phyloP scores from a whole-genome alignment of 2,113 vertebrate genomes.

The Rhinopomastus cyanomelas region DNA sequence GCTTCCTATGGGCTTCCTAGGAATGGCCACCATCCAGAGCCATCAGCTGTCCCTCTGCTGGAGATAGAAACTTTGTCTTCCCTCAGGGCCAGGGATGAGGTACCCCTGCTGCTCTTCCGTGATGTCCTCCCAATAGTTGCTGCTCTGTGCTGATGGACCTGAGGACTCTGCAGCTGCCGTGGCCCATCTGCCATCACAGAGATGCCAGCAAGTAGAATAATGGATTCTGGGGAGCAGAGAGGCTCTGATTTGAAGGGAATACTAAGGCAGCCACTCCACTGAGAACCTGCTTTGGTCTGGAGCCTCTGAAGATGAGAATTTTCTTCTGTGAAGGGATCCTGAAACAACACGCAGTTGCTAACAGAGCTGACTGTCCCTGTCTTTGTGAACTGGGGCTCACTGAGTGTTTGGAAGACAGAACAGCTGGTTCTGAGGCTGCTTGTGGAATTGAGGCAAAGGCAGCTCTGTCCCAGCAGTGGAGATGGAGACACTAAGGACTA shows the following conservation, averaged over 20 bases:
- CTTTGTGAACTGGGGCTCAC: not conserved
- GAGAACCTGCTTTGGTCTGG: not conserved
- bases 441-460: not conserved
- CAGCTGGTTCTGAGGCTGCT: not conserved
- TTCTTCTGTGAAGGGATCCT: not conserved
- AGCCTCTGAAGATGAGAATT: not conserved
- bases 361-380: not conserved
- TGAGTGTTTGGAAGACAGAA: not conserved
- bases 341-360: not conserved
- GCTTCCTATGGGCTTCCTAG: not conserved
- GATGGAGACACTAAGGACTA: not conserved
- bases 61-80: not conserved
- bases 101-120: not conserved
- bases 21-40: not conserved
- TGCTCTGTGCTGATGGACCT: not conserved
- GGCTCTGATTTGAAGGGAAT: not conserved
- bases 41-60: not conserved
- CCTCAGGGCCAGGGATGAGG: not conserved
- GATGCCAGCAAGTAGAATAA: not conserved
- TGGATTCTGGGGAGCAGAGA: not conserved
- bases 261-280: not conserved
- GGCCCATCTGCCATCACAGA: not conserved
- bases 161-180: not conserved
- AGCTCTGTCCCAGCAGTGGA: not conserved
- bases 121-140: not conserved